Percentiles rank a stretch among this genome's conserved stretches.
Conservation (phyloP, 2,113 vertebrate genomes). For the Manacus vitellinus region DNA sequence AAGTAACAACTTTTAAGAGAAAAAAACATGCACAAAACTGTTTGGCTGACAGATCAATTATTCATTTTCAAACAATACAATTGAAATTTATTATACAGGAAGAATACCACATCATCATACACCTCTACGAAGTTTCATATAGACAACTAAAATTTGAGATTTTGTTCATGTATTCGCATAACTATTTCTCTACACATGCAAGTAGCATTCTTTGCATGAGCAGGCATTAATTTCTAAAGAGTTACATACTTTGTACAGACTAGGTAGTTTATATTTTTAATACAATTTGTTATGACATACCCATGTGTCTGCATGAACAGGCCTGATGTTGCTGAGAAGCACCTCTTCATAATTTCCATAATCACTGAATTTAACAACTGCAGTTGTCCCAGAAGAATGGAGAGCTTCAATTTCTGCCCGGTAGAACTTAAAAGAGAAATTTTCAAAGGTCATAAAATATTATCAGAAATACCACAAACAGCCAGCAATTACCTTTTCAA, state of each 20-base stretch:
- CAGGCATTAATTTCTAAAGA: conserved; percentile 18
- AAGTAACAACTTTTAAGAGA: conserved; percentile 29
- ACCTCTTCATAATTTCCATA: conserved; percentile 99
- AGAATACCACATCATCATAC: background rate
- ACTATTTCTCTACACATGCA: background rate
- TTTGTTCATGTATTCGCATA: background rate
- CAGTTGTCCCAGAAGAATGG: conserved; percentile 94
- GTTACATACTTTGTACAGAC: conserved; percentile 61
- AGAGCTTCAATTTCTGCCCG: conserved; percentile 93
- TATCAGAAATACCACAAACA: background rate
- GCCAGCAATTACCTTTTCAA: background rate
- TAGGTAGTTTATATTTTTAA: conserved; percentile 54
- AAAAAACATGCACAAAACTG: conserved; percentile 47
- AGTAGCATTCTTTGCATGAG: background rate
- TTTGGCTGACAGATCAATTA: conserved; percentile 25
- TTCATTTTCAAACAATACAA: conserved; percentile 56
- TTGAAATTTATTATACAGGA: conserved; percentile 60
- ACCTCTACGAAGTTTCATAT: conserved; percentile 13
- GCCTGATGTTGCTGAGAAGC: conserved; percentile 93
- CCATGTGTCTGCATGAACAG: conserved; percentile 86
- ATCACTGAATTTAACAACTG: conserved; percentile 95
- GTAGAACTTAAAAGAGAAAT: conserved; percentile 86
- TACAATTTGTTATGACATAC: conserved; percentile 82
- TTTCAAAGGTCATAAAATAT: conserved; percentile 22
- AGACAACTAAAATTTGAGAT: background rate